Percentiles rank a stretch among this genome's conserved stretches.
Evolutionary conservation across 1,140 invertebrate genomes (phyloP).

Genomic region (Muscidifurax raptorellus): DNA sequence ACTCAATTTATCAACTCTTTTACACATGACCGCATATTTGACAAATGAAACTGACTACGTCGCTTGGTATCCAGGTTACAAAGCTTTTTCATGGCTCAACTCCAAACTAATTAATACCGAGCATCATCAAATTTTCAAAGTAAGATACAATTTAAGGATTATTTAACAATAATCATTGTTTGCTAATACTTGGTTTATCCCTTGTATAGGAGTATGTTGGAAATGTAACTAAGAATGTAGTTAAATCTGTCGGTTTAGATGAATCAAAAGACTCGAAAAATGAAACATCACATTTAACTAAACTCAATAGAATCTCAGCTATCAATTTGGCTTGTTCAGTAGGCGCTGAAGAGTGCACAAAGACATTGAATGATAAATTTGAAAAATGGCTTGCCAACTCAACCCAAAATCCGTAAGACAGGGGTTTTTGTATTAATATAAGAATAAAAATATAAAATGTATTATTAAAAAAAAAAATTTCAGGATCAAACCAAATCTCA

Average conservation of each 20-base stretch:
- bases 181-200: background rate
- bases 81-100: slow-evolving; percentile 60
- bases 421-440: background rate
- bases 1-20: slow-evolving; percentile 73
- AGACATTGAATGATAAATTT: slow-evolving; percentile 78
- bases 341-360: slow-evolving; percentile 79
- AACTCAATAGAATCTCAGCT: slow-evolving; percentile 80
- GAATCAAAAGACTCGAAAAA: slow-evolving; percentile 57
- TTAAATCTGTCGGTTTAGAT: slow-evolving; percentile 34
- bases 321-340: slow-evolving; percentile 81
- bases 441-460: background rate
- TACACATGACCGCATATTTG: slow-evolving; percentile 79
- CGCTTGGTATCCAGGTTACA: slow-evolving; percentile 80
- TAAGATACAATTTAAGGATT: slow-evolving; percentile 18
- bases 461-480: slow-evolving; percentile 10
- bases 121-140: slow-evolving; percentile 42
- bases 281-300: slow-evolving; percentile 77
- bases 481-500: slow-evolving; percentile 77
- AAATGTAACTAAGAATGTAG: background rate
- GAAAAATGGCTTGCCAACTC: slow-evolving; percentile 78
- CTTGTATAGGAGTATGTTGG: slow-evolving; percentile 46
- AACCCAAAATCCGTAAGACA: slow-evolving; percentile 64
- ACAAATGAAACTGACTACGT: slow-evolving; percentile 79
- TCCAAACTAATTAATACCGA: slow-evolving; percentile 41
- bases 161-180: background rate